Percentiles rank a stretch among this genome's conserved stretches.
These are phyloP conservation scores for Saturnia japonica DNA, from an alignment of 2,888 invertebrate species.

Conservation along the genomic window DNA sequence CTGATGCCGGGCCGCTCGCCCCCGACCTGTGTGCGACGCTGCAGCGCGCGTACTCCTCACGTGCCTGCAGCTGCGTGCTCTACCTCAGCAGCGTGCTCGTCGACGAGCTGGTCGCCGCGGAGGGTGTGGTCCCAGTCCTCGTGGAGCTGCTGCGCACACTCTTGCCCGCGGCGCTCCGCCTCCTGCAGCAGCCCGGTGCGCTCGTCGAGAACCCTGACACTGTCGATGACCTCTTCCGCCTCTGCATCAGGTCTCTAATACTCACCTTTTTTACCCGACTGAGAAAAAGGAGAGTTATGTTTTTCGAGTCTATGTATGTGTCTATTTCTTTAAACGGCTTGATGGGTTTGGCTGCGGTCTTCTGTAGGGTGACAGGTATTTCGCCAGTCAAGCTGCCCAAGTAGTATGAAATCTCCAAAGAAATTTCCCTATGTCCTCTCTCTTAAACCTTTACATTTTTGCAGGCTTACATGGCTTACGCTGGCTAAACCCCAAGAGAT, in stretches of 20 bases:
- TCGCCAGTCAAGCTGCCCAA: no score
- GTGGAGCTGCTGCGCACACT: conserved; percentile 93
- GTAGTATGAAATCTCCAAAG: no score
- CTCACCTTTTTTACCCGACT: no score
- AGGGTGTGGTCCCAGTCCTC: conserved; percentile 85
- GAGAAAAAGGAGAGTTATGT: no score
- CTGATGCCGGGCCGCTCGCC: conserved; percentile 88
- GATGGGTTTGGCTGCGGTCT: no score
- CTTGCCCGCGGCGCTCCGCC: conserved; percentile 89
- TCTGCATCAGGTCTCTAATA: conserved; percentile 85
- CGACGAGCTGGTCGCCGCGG: conserved; percentile 85
- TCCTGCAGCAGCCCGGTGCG: conserved; percentile 90
- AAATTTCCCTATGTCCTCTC: no score
- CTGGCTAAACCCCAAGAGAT: no score
- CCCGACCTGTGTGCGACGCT: conserved; percentile 86
- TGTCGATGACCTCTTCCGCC: conserved; percentile 97
- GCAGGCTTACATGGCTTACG: no score
- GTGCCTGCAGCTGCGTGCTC: conserved; percentile 88
- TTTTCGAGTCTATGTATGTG: no score
- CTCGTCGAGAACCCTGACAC: conserved; percentile 97
- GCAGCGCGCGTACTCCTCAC: conserved; percentile 30
- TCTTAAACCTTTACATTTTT: no score
- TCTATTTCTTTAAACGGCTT: no score
- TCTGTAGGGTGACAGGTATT: no score
- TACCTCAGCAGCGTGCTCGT: conserved; percentile 94